Percentiles rank a stretch among this genome's conserved stretches.
These are phyloP conservation scores for Coccyzus lansbergi DNA, from an alignment of 2,797 vertebrate species.

Conservation along the genomic window DNA sequence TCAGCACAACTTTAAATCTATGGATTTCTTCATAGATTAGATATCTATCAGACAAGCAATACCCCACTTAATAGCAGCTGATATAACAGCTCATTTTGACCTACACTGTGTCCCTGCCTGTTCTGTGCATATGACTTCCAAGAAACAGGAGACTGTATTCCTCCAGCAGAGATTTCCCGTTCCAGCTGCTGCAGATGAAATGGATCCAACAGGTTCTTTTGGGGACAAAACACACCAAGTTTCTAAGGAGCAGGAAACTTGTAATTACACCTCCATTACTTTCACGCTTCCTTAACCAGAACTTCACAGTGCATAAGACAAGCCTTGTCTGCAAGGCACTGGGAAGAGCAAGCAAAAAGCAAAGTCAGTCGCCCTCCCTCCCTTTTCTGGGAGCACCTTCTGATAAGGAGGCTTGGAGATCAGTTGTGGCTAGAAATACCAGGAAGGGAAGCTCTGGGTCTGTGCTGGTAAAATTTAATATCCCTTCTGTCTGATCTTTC, in stretches of 20 bases:
- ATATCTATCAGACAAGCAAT: background rate
- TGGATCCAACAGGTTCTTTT: background rate
- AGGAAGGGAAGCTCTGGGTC: background rate
- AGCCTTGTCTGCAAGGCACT: background rate
- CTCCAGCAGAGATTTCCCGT: background rate
- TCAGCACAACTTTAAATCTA: background rate
- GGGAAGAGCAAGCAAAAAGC: background rate
- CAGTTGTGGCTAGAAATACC: background rate
- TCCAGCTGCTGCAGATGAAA: background rate
- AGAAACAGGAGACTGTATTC: background rate
- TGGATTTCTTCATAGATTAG: background rate
- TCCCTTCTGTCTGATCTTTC: background rate
- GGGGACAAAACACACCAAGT: background rate
- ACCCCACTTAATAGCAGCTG: background rate
- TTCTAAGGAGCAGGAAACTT: background rate
- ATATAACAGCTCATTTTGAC: background rate
- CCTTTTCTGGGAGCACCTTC: background rate
- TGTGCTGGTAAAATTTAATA: background rate
- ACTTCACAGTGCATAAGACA: background rate
- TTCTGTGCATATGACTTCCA: background rate
- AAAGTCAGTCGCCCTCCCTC: fast-evolving
- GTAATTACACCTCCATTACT: background rate
- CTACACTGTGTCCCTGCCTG: background rate
- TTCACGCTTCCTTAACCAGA: background rate
- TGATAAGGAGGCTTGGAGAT: background rate